phyloP scores from a whole-genome alignment of 2,888 invertebrate species.

The Seladonia tumulorum region DNA sequence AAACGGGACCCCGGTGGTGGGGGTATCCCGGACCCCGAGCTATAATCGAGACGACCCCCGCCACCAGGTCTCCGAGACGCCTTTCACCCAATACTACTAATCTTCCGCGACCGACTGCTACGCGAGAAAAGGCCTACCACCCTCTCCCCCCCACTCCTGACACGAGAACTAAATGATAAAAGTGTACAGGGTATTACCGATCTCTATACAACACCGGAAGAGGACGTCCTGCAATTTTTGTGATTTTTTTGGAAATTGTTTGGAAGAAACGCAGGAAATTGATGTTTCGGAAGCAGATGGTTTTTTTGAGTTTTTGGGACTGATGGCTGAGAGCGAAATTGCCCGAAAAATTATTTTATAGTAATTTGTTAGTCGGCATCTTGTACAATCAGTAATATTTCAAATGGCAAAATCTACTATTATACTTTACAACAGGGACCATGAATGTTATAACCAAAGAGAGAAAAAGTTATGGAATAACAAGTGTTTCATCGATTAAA shows the following conservation, averaged over 20 bases:
- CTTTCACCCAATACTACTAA: constrained; percentile 77
- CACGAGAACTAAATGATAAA: constrained; percentile 58
- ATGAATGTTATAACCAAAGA: no score
- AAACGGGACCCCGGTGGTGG: constrained; percentile 74
- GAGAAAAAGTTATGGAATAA: no score
- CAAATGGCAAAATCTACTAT: no score
- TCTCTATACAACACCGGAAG: background rate
- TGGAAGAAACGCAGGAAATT: background rate
- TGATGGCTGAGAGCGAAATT: no score
- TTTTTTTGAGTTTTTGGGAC: no score
- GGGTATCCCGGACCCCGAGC: constrained; percentile 71
- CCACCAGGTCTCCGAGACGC: constrained; percentile 68
- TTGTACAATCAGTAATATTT: no score
- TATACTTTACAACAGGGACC: no score
- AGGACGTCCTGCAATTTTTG: background rate
- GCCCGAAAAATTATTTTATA: no score
- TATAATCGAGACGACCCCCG: constrained; percentile 77
- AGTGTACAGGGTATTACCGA: background rate
- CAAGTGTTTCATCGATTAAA: no score
- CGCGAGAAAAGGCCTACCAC: constrained; percentile 25
- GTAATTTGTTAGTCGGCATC: no score
- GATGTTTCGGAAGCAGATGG: no score
- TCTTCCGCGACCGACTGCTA: constrained; percentile 69
- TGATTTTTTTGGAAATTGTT: background rate
- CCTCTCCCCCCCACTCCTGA: background rate